phyloP scores from a whole-genome alignment of 2,888 invertebrate genomes.

The Coelopa pilipes region DNA sequence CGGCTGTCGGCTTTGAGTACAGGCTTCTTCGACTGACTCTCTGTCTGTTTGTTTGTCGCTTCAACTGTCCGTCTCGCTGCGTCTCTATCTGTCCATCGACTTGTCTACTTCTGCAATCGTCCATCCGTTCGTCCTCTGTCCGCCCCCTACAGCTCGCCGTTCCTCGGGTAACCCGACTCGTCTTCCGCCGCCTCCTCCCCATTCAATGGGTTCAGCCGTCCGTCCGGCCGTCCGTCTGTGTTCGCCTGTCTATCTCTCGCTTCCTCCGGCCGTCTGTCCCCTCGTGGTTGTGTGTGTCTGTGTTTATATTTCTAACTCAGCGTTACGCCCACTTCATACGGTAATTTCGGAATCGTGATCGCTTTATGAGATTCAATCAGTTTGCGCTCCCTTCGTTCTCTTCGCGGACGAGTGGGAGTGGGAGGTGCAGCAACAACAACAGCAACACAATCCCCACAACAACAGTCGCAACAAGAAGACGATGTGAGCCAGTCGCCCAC shows the following conservation, averaged over 20 bases:
- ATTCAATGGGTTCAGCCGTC: constrained; percentile 2
- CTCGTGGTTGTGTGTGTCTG: not conserved
- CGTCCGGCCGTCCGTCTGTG: not conserved
- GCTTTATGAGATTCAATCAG: constrained; percentile 63
- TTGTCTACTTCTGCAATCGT: not conserved
- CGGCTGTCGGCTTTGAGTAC: too few species aligned
- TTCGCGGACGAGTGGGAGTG: constrained; percentile 29
- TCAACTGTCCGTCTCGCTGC: not conserved
- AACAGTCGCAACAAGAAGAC: too few species aligned
- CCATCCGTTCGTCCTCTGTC: not conserved
- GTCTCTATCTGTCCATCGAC: too few species aligned
- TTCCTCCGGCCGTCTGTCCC: not conserved
- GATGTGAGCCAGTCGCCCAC: too few species aligned
- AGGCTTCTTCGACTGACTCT: not conserved
- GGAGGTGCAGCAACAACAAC: constrained; percentile 6
- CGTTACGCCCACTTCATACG: constrained; percentile 65
- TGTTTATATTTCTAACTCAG: constrained; percentile 37
- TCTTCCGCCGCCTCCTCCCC: not conserved
- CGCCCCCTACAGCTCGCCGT: not conserved
- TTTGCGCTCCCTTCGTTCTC: constrained; percentile 35
- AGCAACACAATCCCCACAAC: not conserved
- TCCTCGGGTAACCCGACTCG: not conserved
- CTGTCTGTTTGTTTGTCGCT: not conserved
- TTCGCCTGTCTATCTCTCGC: not conserved
- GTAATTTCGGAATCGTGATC: constrained; percentile 66